phyloP scores from a whole-genome alignment of 2,888 invertebrate genomes.

The Sphaerophoria taeniata region DNA sequence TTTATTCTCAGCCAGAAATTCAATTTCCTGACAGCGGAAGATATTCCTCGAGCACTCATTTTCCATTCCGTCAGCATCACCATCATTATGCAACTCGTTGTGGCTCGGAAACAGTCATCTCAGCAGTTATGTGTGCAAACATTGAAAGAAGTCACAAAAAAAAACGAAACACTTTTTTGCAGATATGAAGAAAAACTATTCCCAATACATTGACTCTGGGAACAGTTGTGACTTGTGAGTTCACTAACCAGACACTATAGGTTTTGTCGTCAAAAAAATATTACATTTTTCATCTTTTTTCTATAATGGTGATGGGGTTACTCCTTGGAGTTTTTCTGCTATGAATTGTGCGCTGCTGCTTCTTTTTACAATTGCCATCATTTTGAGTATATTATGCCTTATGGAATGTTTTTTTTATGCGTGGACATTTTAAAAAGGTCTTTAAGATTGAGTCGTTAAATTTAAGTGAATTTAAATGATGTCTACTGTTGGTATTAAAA shows the following conservation, averaged over 20 bases:
- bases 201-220: slow-evolving; percentile 61
- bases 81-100: slow-evolving; percentile 53
- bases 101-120: slow-evolving; percentile 43
- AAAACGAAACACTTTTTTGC: slow-evolving; percentile 7
- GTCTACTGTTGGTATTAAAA: not conserved
- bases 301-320: slow-evolving; percentile 30
- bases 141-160: slow-evolving; percentile 5
- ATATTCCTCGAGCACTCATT: slow-evolving; percentile 55
- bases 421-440: slow-evolving; percentile 44
- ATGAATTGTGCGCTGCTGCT: slow-evolving; percentile 20
- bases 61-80: slow-evolving; percentile 57
- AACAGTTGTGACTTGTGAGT: not conserved
- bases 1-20: slow-evolving; percentile 49
- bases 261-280: slow-evolving; percentile 25
- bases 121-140: slow-evolving; percentile 40
- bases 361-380: slow-evolving; percentile 17
- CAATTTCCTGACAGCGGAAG: slow-evolving; percentile 68
- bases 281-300: slow-evolving; percentile 9
- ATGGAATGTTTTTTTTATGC: too few species aligned
- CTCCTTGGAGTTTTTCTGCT: not conserved
- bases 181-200: slow-evolving; percentile 54
- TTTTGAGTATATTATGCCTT: not conserved
- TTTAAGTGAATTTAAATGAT: slow-evolving; percentile 63
- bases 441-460: slow-evolving; percentile 67
- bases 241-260: slow-evolving; percentile 8